Base-by-base conservation (phyloP, 2,888 invertebrate species). In the Lithophane socia region DNA sequence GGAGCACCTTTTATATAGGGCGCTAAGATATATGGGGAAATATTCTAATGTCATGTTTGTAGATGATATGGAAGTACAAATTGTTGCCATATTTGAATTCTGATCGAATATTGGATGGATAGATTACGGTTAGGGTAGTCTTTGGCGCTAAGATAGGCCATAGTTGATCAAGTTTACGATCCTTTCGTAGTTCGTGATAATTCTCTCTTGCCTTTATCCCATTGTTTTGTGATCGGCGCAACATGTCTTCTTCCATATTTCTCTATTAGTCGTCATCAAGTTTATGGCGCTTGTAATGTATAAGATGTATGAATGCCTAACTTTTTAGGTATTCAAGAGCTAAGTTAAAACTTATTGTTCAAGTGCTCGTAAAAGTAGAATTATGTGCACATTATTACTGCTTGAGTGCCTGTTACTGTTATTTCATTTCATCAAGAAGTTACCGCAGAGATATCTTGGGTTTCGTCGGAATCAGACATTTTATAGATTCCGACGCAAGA, bases 1-100 rank as follows among this genome's bases (percentile, higher is more conserved):
- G 68, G 75, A 74, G 72, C 72, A 73, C 67, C 71, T 72, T 80
- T 82, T 77, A 70, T 73, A 70, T 66, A 47, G 24, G 42, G 54
- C 18, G 69, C 64, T 70, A 75, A 78, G 78, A 67, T 56, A 65
- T 83, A 69, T 72, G 37, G 42, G 70, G 58, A 70, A 73, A 72
- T 78, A 84, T 86, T 84, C n/a, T 70, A 86, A 85, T 82, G 60
- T 73, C 65, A 76, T 76, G 52, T 83, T 76, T 69, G 54, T 66
- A 69, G 61, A 83, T 67, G 56, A 37, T 75, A 75, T 76, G 42
- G 42, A 61, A 56, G 44, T 69, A 37, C 47, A 58, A 18, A 65
- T 78, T 80, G 64, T 65, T 71, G 52, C 21, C n/a, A 21, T 73
- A 71, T 80, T 73, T 61, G 21, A 75, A 47, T 60, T 79, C 63